Conservation (phyloP, 2,888 invertebrate species). For the Scelioninae gen. 1 region DNA sequence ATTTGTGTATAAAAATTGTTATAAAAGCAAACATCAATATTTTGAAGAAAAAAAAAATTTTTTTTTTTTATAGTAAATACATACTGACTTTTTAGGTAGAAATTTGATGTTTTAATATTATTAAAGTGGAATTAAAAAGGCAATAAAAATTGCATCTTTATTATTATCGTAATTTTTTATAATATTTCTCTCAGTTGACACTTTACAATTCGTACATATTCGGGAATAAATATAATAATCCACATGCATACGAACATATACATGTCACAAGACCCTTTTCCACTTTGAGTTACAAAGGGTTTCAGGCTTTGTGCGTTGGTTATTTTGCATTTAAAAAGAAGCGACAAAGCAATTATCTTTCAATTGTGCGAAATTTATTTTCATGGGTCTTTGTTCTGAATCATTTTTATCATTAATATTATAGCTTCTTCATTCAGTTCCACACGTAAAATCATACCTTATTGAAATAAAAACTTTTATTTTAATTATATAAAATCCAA, state of each 20-base stretch:
- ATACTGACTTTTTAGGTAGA: too few species aligned
- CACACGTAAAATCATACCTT: not conserved
- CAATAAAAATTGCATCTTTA: too few species aligned
- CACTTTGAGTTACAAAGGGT: constrained; percentile 33
- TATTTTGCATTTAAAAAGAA: constrained; percentile 60
- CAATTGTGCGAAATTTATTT: constrained; percentile 49
- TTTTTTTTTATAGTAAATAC: too few species aligned
- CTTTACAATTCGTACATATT: constrained; percentile 12
- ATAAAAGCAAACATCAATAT: too few species aligned
- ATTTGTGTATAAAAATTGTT: too few species aligned
- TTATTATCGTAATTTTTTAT: too few species aligned
- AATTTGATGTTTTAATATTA: too few species aligned
- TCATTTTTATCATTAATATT: constrained; percentile 30
- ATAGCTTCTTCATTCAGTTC: not conserved
- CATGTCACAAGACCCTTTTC: constrained; percentile 10
- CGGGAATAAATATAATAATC: not conserved
- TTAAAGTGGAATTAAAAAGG: too few species aligned
- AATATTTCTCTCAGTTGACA: not conserved
- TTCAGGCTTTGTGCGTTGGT: constrained; percentile 40
- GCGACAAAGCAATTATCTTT: constrained; percentile 52
- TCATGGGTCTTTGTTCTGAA: constrained; percentile 17
- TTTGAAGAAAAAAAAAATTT: too few species aligned
- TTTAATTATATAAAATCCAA: not conserved
- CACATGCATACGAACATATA: not conserved
- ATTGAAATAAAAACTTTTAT: not conserved